Base-by-base conservation (phyloP, 2,113 vertebrate species). In the Ammodytes marinus region DNA sequence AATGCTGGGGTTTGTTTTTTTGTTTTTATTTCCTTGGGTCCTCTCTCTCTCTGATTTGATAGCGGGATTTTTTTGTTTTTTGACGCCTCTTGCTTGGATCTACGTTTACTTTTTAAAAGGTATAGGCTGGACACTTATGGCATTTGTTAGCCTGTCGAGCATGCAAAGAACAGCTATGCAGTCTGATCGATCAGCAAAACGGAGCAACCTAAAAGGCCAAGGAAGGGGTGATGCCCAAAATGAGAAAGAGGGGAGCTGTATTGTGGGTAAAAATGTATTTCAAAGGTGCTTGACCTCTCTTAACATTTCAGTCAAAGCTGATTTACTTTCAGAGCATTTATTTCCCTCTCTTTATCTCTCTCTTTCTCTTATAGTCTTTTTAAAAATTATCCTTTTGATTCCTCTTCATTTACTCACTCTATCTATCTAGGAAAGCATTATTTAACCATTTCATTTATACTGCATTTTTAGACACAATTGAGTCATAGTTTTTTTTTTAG, bases 261-360 rank as follows among this genome's bases (percentile, higher is more conserved):
- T 79, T 80, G 69, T 80, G 83, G 79, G 86, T 90, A 88, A 93
- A 27, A 82, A 86, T 89, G 66, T 70, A 91, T 93, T 92, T 93
- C 89, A 94, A 95, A 90, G 94, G 94, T 96, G 94, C 94, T 95
- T 88, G 93, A 93, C 87, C 93, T 93, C 88, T 92, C 86, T 90
- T 86, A 65, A 89, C 85, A 83, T 77, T 84, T 86, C 66, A 82
- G 77, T 87, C 74, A 73, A 79, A 91, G 80, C 83, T 80, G 67
- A 83, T 88, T 90, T 85, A 47, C 61, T 88, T 90, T 87, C 54
- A 85, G 67, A 87, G 64, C 83, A 85, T 90, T 91, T 91, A 85
- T 86, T 84, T 87, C 70, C 45, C 77, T 78, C 52, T 68, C 27
- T 80, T 57, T 64, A 59, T 85, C 47, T 77, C 60, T 71, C 67